Evolutionary conservation across 2,888 invertebrate species (phyloP).

Genomic region (Limenitis camilla): DNA sequence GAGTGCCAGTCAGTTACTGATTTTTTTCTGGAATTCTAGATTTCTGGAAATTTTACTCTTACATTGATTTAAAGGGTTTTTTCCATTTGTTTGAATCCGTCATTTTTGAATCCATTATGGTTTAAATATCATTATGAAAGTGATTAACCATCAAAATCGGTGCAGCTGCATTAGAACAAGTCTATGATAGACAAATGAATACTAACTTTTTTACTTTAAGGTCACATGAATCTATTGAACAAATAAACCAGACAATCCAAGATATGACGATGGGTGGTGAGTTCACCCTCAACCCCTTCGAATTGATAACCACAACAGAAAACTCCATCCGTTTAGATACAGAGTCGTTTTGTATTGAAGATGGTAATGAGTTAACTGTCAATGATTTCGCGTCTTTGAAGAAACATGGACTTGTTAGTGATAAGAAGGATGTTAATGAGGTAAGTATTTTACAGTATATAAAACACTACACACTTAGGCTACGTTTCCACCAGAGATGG

Average conservation of each 20-base stretch:
- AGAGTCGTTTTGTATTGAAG: constrained; percentile 58
- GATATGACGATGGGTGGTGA: constrained; percentile 70
- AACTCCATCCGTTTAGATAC: constrained; percentile 61
- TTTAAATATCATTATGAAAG: no score
- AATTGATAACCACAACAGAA: constrained; percentile 47
- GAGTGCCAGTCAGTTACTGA: no score
- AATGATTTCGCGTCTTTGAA: constrained; percentile 67
- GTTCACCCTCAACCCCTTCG: constrained; percentile 63
- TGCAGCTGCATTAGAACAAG: no score
- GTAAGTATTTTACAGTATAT: constrained; percentile 27
- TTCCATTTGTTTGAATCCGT: no score
- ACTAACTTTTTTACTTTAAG: constrained; percentile 28
- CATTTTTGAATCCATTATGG: no score
- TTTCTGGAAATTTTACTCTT: no score
- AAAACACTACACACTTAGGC: background rate
- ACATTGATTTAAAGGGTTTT: no score
- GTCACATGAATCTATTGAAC: constrained; percentile 60
- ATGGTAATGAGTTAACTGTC: constrained; percentile 56
- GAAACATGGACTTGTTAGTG: constrained; percentile 57
- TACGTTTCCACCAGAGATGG: no score
- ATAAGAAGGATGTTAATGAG: constrained; percentile 61
- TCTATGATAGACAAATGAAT: no score
- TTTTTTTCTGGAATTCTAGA: no score
- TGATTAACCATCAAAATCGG: no score
- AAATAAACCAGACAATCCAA: constrained; percentile 69